Evolutionary conservation across 2,888 invertebrate species (phyloP), one percentile per base, ranked within the genome.

Genomic region (Aethes cnicana): DNA sequence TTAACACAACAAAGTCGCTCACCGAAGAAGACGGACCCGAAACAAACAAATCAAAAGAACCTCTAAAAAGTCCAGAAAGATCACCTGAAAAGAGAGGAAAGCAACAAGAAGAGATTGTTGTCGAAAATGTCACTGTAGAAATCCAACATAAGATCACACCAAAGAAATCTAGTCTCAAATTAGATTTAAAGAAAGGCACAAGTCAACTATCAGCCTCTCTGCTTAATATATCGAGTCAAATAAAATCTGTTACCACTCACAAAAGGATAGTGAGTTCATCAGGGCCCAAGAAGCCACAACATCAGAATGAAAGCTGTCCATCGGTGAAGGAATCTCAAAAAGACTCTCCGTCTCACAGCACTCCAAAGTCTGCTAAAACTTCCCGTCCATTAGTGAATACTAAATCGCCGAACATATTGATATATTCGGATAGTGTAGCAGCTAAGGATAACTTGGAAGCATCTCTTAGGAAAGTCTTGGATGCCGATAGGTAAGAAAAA

Each of bases 321-420:
- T 73, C 75, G 53, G 68, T 78, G n/a, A 81, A 81, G 20, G 81
- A 82, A 46, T 61, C 62, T 16, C 59, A 64, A 7, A 76, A 66
- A 47, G 65, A 68, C 44, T 74, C 77, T 6, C 63, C 74, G 12
- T 77, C 79, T 35, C 78, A 77, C 56, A 71, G 72, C 56, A 81
- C 78, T 26, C 77, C 81, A 25, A 88, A 87, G 72, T 86, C 87
- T 64, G 67, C 68, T 35, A 86, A 84, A 72, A 77, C 77, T 72
- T 80, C 79, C 86, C 89, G 89, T 87, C 89, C 89, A 85, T 78
- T 89, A 87, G 76, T 87, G 47, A 89, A 87, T 66, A 86, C 91
- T 2, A 95, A 95, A 76, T 95, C 96, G 36, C 94, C 95, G 2
- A 96, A 95, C 84, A 92, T 96, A 66, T 87, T 96, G 54, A 94